Evolutionary conservation across 1,140 invertebrate genomes (phyloP).

Genomic region (Paraescarpia echinospica): DNA sequence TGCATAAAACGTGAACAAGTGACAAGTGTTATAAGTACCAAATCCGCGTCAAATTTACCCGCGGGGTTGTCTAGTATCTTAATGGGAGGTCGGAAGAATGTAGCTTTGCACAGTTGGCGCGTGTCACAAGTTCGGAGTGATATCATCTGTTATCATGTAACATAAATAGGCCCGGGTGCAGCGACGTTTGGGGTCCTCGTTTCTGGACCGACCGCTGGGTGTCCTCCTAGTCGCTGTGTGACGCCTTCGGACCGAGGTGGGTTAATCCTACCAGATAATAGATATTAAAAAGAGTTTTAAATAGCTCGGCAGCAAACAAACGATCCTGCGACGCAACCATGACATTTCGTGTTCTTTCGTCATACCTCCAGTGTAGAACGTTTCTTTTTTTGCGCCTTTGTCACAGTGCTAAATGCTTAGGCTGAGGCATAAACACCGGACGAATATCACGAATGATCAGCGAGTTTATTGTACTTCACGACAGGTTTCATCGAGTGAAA

Average conservation of each 20-base stretch:
- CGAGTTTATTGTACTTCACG: not conserved
- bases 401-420: not conserved
- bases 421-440: not conserved
- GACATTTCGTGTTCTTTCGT: not conserved
- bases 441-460: not conserved
- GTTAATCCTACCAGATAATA: not conserved
- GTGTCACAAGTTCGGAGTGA: not conserved
- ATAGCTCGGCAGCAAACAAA: not conserved
- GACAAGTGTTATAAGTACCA: not conserved
- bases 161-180: too few relatives aligned
- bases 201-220: not conserved
- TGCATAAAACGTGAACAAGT: not conserved
- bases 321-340: not conserved
- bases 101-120: not conserved
- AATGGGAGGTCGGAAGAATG: not conserved
- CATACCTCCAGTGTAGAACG: too few relatives aligned
- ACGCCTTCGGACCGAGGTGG: not conserved
- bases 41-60: not conserved
- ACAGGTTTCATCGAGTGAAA: not conserved
- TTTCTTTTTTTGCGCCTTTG: not conserved
- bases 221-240: not conserved
- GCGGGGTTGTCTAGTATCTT: not conserved
- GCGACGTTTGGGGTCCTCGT: not conserved
- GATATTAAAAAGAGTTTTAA: not conserved
- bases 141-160: not conserved